phyloP scores from a whole-genome alignment of 2,113 vertebrate species.

The Nothocercus julius region DNA sequence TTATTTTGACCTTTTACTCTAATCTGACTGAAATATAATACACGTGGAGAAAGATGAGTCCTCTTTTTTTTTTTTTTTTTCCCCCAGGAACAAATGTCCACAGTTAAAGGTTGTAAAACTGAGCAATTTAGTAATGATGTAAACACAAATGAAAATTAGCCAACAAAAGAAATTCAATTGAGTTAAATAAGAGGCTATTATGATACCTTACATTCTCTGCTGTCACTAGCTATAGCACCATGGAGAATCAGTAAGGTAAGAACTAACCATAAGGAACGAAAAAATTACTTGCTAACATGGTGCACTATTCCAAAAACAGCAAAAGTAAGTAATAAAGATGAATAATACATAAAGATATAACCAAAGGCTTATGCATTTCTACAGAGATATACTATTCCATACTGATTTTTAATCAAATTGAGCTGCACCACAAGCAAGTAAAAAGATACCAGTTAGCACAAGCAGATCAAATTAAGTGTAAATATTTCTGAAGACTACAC shows the following conservation, averaged over 20 bases:
- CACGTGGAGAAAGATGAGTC: background rate
- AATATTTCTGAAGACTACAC: background rate
- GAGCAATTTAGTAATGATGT: background rate
- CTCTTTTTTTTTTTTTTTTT: no score
- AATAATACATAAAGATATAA: background rate
- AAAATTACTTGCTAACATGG: background rate
- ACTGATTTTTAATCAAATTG: background rate
- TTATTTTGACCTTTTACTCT: background rate
- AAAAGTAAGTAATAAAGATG: background rate
- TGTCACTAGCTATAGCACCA: background rate
- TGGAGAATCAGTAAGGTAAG: background rate
- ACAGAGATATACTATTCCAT: background rate
- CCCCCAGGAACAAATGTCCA: background rate
- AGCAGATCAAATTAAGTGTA: background rate
- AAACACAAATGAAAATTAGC: slow-evolving; percentile 46
- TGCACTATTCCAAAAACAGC: background rate
- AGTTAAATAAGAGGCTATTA: slow-evolving; percentile 13
- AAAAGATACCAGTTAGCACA: background rate
- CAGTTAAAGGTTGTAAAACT: background rate
- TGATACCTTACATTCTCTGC: slow-evolving; percentile 28
- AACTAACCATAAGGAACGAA: background rate
- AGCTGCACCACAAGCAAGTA: background rate
- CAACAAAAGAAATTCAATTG: slow-evolving; percentile 22
- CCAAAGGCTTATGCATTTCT: background rate
- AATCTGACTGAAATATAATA: background rate